phyloP scores from a whole-genome alignment of 2,113 vertebrate species.

The Lasiurus cinereus region DNA sequence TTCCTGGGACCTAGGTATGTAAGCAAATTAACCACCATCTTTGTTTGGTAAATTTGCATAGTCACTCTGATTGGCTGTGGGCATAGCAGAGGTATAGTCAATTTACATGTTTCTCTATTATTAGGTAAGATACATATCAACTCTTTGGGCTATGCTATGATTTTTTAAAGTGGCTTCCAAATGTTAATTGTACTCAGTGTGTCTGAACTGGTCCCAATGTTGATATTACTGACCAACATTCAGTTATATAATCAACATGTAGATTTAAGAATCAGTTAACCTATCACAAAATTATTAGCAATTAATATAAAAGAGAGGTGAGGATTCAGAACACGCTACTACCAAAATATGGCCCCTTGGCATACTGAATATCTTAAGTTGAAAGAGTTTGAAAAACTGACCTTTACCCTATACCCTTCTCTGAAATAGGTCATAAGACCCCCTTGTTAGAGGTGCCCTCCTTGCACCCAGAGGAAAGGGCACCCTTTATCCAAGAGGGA shows the following conservation, averaged over 20 bases:
- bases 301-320: neutral
- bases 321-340: neutral
- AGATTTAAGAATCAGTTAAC: neutral
- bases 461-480: neutral
- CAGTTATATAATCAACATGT: neutral
- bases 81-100: no score
- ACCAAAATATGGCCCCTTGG: neutral
- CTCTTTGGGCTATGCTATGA: neutral
- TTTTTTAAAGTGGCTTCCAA: neutral
- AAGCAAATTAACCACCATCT: no score
- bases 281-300: neutral
- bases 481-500: neutral
- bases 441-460: neutral
- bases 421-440: neutral
- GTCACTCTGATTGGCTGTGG: no score
- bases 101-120: no score
- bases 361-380: neutral
- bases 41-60: no score
- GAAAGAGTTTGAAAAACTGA: neutral
- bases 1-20: no score
- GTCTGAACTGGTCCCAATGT: neutral
- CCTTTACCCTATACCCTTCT: neutral
- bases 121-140: no score
- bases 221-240: neutral
- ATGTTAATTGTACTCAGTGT: neutral